Evolutionary conservation across 2,888 invertebrate genomes (phyloP), one percentile per base, ranked within the genome.

Genomic region (Neelides folsomi): DNA sequence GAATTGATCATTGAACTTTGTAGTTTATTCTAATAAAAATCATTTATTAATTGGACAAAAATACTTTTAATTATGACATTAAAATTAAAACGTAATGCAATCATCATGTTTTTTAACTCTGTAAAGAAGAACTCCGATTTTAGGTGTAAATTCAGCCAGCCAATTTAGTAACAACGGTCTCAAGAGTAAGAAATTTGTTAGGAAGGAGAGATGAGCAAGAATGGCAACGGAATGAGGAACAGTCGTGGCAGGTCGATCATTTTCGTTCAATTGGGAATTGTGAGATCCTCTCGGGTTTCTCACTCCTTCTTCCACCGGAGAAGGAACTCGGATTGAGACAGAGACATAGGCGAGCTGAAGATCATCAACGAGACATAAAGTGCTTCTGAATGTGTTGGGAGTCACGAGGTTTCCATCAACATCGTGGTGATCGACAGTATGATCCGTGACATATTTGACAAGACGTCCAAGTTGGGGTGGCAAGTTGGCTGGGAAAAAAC

Each of bases 1-100:
- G 64, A 64, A 51, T 64, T 64, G 19, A 64, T 62, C 59, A 61
- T 60, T 4, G 64, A 64, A 43, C 58, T 59, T 35, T 64, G 60
- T 8, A 64, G 49, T 46, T 59, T 60, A 39, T 61, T 56, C 62
- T 64, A 38, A 7, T 27, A 27, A 27, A 49, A 54, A 36, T 36
- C 2, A 20, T 27, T 27, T 27, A 27, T 5, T 27, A 27, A 27
- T n/a, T n/a, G n/a, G n/a, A n/a, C n/a, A n/a, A n/a, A n/a, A n/a
- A n/a, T n/a, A n/a, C n/a, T n/a, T n/a, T n/a, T n/a, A n/a, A n/a
- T n/a, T n/a, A n/a, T n/a, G n/a, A n/a, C n/a, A n/a, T n/a, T n/a
- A n/a, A n/a, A n/a, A n/a, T n/a, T n/a, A n/a, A n/a, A n/a, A n/a
- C n/a, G n/a, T n/a, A n/a, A n/a, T n/a, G n/a, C n/a, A n/a, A n/a